These are phyloP conservation scores for Phortica variegata DNA, from an alignment of 1,140 invertebrate genomes.

Conservation along the genomic window DNA sequence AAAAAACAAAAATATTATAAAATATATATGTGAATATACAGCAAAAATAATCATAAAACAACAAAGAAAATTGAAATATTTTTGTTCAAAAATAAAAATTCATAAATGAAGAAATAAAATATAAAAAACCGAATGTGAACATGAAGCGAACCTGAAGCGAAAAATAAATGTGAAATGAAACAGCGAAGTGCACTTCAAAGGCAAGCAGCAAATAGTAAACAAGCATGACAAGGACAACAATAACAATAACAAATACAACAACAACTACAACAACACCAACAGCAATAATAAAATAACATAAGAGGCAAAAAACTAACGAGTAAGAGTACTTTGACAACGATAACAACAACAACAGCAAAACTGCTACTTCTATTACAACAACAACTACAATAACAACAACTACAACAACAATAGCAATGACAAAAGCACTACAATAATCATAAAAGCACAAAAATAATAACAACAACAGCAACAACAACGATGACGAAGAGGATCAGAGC, in stretches of 20 bases:
- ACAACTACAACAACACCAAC: too few species aligned
- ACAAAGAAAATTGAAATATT: too few species aligned
- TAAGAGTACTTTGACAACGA: slow-evolving; percentile 32
- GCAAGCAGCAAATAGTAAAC: slow-evolving; percentile 17
- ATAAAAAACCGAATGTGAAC: too few species aligned
- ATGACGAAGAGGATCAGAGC: not conserved
- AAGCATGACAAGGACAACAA: slow-evolving; percentile 2
- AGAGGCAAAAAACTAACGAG: slow-evolving; percentile 45
- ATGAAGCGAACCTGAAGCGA: too few species aligned
- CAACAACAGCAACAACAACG: slow-evolving; percentile 12
- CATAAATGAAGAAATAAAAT: too few species aligned
- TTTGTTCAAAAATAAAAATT: too few species aligned
- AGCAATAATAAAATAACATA: too few species aligned
- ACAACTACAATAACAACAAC: not conserved
- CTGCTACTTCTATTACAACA: slow-evolving; percentile 8
- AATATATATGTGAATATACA: too few species aligned
- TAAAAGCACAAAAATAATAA: slow-evolving; percentile 39
- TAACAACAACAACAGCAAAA: not conserved
- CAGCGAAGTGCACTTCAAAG: slow-evolving; percentile 49
- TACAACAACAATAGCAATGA: not conserved
- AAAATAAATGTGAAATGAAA: slow-evolving; percentile 53
- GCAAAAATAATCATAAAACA: too few species aligned
- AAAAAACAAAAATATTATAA: too few species aligned
- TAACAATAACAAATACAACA: slow-evolving; percentile 38
- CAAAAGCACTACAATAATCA: slow-evolving; percentile 46